Base-by-base conservation (phyloP, 2,113 vertebrate genomes). In the Micronisus gabar region DNA sequence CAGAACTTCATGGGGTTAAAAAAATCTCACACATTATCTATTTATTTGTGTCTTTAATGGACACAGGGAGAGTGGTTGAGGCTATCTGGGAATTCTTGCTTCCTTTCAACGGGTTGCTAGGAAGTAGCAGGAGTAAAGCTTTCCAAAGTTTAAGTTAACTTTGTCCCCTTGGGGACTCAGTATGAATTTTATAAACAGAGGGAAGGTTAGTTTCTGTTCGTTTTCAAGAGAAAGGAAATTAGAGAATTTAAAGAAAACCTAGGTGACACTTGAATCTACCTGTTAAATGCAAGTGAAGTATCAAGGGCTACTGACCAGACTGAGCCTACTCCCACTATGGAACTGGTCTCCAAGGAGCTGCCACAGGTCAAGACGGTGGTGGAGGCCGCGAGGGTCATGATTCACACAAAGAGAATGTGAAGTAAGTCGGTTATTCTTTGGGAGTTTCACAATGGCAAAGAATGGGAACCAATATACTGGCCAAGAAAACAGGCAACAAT, bases 401-500 rank as follows among this genome's bases (percentile, higher is more conserved):
- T 79, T 96, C 91, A 92, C 52, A 63, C 65, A 17, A 29, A 90
- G 63, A 53, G 93, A 96, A 92, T 5, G n/a, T 67, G 67, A 86
- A 88, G 29, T 47, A 30, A 80, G 52, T 59, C 5, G 4, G 65
- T 74, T 95, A 61, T 92, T 95, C 92, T 96, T 74, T 81, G 36
- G 68, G 74, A 95, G 79, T 92, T 93, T 96, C 80, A 96, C 92
- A 97, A 88, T 93, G 91, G 61, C 68, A 91, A 92, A 86, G 86
- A 96, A 95, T 89, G 76, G 89, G 78, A 96, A 87, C 81, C 68
- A 72, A 43, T 61, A 52, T 29, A 67, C 59, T 56, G 56, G 88
- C 92, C 88, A 95, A 97, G 81, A 95, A 92, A 93, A 65, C 72
- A 94, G 52, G 68, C 92, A 92, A 96, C 94, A 95, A 96, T 96